Base-by-base conservation (phyloP, 2,888 invertebrate genomes). In the Conistra vaccinii region DNA sequence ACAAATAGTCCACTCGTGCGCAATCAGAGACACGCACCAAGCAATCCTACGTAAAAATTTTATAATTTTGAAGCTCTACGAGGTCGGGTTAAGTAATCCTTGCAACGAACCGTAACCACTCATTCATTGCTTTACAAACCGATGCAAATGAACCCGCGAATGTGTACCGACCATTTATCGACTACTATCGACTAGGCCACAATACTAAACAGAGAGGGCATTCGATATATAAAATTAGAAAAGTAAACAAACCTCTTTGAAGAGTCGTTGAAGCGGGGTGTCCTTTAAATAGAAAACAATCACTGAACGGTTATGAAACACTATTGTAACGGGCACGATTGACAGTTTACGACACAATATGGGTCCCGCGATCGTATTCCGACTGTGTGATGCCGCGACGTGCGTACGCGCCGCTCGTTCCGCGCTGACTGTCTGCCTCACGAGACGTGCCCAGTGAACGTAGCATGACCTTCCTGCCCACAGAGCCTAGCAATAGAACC, bases 391-490 rank as follows among this genome's bases (percentile, higher is more conserved):
- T 73, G 81, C 85, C 87, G 86, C 88, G 87, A 89, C 95, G 92
- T 96, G 95, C 95, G 95, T 93, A 83, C 89, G 91, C 95, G 94
- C 91, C 90, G 93, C 84, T 89, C 90, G 94, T 94, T 94, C 94
- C 94, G 94, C 95, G 94, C 95, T 93, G 91, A 96, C 96, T 95
- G 93, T 88, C 95, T 95, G 93, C 88, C 87, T 78, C 85, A 85
- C 81, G 73, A 83, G 83, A 86, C 87, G 88, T 88, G 88, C 85
- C 83, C 87, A 91, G 95, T 95, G 95, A 95, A 95, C 93, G 95
- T 94, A 89, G 91, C 88, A 85, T 95, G 95, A 95, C 96, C 96
- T 96, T 95, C 94, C 95, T 94, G 93, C 95, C 95, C 92, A 95
- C 94, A 87, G 87, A 93, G 92, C 94, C 93, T 93, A 92, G 94